Evolutionary conservation across 2,113 vertebrate species (phyloP).

Genomic region (Chloropsis hardwickii): DNA sequence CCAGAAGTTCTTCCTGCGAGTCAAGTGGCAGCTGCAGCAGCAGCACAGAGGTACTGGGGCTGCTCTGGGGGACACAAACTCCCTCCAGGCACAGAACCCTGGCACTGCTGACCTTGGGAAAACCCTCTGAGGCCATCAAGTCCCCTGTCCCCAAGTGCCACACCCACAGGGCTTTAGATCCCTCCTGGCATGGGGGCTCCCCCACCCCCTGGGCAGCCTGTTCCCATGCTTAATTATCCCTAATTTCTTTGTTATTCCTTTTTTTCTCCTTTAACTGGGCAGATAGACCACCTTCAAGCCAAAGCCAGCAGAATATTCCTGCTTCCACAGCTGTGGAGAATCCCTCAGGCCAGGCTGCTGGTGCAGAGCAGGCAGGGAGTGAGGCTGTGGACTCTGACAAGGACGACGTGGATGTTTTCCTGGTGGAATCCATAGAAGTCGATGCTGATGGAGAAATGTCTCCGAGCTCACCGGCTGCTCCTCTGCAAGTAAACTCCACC

Average conservation of each 20-base stretch:
- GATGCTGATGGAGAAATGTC: constrained; percentile 49
- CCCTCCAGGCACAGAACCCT: fast-evolving
- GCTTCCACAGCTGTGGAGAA: not conserved
- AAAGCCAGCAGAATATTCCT: not conserved
- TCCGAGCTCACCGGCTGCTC: not conserved
- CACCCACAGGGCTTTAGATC: not conserved
- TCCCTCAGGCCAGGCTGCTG: fast-evolving
- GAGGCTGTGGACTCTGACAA: not conserved
- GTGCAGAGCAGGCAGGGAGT: not conserved
- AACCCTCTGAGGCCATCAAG: fast-evolving
- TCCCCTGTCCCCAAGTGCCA: not conserved
- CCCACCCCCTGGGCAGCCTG: not conserved
- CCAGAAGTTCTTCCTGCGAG: constrained; percentile 49
- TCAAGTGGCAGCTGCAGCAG: constrained; percentile 42
- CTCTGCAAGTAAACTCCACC: fast-evolving
- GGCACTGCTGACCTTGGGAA: not conserved
- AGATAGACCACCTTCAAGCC: not conserved
- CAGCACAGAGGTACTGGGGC: constrained; percentile 13
- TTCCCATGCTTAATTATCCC: not conserved
- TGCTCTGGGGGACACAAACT: not conserved
- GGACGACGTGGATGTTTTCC: not conserved
- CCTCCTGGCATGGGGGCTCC: not conserved
- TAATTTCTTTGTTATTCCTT: not conserved
- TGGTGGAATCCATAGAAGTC: constrained; percentile 7
- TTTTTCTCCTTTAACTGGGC: not conserved